phyloP scores from a whole-genome alignment of 2,797 vertebrate species.

The Salarias fasciatus region DNA sequence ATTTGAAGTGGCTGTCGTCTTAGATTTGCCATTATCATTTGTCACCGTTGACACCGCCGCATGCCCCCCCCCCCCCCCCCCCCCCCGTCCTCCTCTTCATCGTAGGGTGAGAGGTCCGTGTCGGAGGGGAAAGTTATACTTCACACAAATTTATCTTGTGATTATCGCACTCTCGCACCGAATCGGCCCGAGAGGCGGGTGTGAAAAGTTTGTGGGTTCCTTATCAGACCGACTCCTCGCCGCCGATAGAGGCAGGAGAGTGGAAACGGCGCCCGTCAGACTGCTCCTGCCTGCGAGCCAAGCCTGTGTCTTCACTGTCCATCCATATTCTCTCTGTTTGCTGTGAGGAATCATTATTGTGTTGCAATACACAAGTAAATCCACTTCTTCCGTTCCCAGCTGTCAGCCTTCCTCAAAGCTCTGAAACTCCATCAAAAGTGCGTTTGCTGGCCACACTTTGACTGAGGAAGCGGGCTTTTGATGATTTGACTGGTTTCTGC shows the following conservation, averaged over 20 bases:
- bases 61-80: conserved; percentile 10
- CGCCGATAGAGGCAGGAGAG: background rate
- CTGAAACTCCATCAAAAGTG: no score
- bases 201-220: conserved; percentile 1
- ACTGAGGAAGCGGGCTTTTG: no score
- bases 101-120: conserved; percentile 46
- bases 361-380: no score
- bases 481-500: no score
- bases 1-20: conserved; percentile 59
- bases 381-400: no score
- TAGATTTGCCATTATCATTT: conserved; percentile 53
- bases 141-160: conserved; percentile 27
- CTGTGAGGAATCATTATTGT: background rate
- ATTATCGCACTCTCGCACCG: conserved; percentile 24
- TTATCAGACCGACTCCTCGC: background rate
- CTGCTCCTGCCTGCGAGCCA: background rate
- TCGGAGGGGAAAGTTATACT: conserved; percentile 49
- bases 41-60: conserved; percentile 21
- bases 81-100: conserved; percentile 22
- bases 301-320: background rate
- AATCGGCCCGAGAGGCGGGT: background rate
- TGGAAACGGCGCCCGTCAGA: background rate
- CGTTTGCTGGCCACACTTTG: no score
- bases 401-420: no score
- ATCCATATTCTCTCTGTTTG: background rate